Evolutionary conservation across 2,888 invertebrate genomes (phyloP), one percentile per base, ranked within the genome.

Genomic region (Drosophila borborema): DNA sequence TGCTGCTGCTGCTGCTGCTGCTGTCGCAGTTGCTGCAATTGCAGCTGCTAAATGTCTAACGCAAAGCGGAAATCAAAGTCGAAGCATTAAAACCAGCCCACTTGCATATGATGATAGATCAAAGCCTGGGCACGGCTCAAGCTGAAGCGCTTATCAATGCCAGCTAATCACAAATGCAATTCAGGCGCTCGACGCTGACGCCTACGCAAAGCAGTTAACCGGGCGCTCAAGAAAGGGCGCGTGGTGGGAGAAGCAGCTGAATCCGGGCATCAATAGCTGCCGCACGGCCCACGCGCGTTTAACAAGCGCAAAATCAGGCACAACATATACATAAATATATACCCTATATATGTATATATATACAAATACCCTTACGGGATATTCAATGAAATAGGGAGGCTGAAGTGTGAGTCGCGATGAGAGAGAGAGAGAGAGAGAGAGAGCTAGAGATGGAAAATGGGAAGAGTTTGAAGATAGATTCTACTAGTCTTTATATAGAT

Each of bases 241-340:
- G 53, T 34, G 54, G 54, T 23, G 54, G 54, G 28, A 16, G 54
- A 23, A n/a, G 23, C 12, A n/a, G 28, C 38, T 4, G 54, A 10
- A 10, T 5, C 5, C 28, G 12, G 54, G 71, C 80, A 67, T 80
- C 87, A 85, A 85, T 84, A 77, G 88, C 74, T 67, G 72, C 81
- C 80, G 76, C 67, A 56, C 58, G 62, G 48, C 90, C 90, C 73
- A 90, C 89, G 74, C 69, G 56, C 23, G 48, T 65, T 38, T 45
- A 31, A 53, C 67, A 62, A 64, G 36, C 60, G 45, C 64, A 53
- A 77, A 72, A 74, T 65, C 72, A 74, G 63, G 45, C 55, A 20
- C n/a, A n/a, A n/a, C n/a, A n/a, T n/a, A n/a, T n/a, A n/a, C n/a
- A n/a, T n/a, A n/a, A n/a, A n/a, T n/a, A n/a, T 46, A 14, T 46